These are phyloP conservation scores for Lucilia cuprina DNA, from an alignment of 1,140 invertebrate genomes.

Conservation along the genomic window DNA sequence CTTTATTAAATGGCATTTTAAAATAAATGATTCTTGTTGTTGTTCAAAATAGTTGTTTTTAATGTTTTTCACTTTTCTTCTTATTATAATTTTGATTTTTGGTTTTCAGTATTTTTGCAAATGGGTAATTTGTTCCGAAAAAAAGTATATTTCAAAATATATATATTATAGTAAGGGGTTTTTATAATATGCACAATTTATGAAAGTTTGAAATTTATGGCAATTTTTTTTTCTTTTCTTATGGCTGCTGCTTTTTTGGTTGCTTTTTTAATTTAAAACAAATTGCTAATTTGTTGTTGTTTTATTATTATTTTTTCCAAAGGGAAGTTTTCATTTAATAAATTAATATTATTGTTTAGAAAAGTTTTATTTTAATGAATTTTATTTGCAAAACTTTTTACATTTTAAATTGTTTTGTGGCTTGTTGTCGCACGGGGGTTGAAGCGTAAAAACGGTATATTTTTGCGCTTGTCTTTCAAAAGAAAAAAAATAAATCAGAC, in stretches of 20 bases:
- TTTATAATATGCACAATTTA: background rate
- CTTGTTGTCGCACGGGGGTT: background rate
- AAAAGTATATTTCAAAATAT: no score
- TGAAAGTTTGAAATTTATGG: conserved; percentile 5
- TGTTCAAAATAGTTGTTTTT: no score
- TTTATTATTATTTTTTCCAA: background rate
- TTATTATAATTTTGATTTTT: no score
- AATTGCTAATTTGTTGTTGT: background rate
- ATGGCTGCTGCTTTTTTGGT: background rate
- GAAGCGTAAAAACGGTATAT: background rate
- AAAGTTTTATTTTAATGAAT: background rate
- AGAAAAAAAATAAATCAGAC: background rate
- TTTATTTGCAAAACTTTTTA: background rate
- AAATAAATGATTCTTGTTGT: no score
- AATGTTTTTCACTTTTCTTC: no score
- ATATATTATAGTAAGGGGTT: background rate
- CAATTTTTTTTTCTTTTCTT: background rate
- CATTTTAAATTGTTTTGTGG: background rate
- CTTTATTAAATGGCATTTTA: no score
- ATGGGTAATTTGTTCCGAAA: no score
- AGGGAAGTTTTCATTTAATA: background rate
- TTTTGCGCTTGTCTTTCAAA: background rate
- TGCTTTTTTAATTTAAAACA: conserved; percentile 8
- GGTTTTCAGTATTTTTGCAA: no score
- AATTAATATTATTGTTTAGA: background rate